Percentiles rank a stretch among this genome's conserved stretches.
phyloP scores from a whole-genome alignment of 2,113 vertebrate species.

The Willisornis vidua region DNA sequence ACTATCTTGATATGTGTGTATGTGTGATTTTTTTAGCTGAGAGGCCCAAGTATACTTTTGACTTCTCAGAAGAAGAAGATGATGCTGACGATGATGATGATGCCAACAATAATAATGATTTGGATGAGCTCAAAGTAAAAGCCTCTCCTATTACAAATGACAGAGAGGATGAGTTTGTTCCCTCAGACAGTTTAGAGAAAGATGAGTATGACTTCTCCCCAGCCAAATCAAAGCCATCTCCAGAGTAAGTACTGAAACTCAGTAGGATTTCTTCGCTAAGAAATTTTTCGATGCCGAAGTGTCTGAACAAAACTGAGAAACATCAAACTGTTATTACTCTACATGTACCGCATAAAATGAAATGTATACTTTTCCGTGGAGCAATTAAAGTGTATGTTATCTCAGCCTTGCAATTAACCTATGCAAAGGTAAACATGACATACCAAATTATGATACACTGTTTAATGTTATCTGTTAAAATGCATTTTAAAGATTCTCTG shows the following conservation, averaged over 20 bases:
- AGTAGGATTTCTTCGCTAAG: neutral
- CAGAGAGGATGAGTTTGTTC: slow-evolving; percentile 83
- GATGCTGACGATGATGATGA: slow-evolving; percentile 83
- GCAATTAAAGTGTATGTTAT: neutral
- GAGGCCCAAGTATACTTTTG: slow-evolving; percentile 97
- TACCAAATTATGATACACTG: neutral
- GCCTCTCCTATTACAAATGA: slow-evolving; percentile 84
- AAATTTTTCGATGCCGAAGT: neutral
- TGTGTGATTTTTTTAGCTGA: slow-evolving; percentile 76
- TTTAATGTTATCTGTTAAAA: neutral
- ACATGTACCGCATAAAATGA: neutral
- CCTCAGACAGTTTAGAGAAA: slow-evolving; percentile 80
- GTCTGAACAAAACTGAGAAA: neutral
- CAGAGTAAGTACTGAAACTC: slow-evolving; percentile 75
- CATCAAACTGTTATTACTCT: neutral
- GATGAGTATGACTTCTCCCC: slow-evolving; percentile 84
- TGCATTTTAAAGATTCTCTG: neutral
- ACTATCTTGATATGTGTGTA: neutral
- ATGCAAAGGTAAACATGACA: neutral
- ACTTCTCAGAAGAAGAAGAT: slow-evolving; percentile 96
- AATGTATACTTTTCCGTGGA: neutral
- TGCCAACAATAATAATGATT: slow-evolving; percentile 73
- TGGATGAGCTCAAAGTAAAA: slow-evolving; percentile 81
- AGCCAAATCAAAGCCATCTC: slow-evolving; percentile 77
- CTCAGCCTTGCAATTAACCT: neutral